Percentiles rank a stretch among this genome's conserved stretches.
phyloP scores from a whole-genome alignment of 2,113 vertebrate genomes.

The Cryptomyrus ogoouensis region DNA sequence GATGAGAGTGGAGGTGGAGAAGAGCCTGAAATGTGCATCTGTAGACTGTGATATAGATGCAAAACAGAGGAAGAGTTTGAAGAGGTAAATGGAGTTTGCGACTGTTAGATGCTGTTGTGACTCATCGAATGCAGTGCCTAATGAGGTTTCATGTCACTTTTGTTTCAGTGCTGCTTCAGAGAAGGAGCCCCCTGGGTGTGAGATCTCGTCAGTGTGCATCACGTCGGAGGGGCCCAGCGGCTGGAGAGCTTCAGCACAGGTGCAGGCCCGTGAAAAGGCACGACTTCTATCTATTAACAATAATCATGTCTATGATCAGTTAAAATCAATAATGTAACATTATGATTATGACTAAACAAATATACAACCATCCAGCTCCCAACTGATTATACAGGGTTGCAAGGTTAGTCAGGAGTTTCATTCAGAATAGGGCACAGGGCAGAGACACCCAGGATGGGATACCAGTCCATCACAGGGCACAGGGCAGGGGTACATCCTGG shows the following conservation, averaged over 20 bases:
- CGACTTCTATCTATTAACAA: not conserved
- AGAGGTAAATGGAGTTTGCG: not conserved
- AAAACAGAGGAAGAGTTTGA: constrained; percentile 49
- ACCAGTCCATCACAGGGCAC: too few species aligned
- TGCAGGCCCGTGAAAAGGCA: not conserved
- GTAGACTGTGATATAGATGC: constrained; percentile 68
- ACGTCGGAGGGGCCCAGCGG: not conserved
- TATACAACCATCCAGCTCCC: not conserved
- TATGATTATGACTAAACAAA: not conserved
- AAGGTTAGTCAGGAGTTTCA: not conserved
- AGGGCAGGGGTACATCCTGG: too few species aligned
- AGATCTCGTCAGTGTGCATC: not conserved
- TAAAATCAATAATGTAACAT: not conserved
- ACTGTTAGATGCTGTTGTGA: not conserved
- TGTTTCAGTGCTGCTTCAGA: not conserved
- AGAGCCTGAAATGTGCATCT: constrained; percentile 59
- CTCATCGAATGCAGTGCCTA: not conserved
- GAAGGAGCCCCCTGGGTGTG: not conserved
- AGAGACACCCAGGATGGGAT: not conserved
- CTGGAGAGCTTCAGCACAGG: not conserved
- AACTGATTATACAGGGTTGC: not conserved
- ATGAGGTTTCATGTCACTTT: not conserved
- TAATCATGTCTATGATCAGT: not conserved
- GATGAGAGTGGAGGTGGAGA: constrained; percentile 68
- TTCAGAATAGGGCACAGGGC: not conserved